A percentile compares a stretch with the other conserved stretches of the same genome.
Evolutionary conservation across 2,888 invertebrate species (phyloP).

Genomic region (Lymantria dispar): DNA sequence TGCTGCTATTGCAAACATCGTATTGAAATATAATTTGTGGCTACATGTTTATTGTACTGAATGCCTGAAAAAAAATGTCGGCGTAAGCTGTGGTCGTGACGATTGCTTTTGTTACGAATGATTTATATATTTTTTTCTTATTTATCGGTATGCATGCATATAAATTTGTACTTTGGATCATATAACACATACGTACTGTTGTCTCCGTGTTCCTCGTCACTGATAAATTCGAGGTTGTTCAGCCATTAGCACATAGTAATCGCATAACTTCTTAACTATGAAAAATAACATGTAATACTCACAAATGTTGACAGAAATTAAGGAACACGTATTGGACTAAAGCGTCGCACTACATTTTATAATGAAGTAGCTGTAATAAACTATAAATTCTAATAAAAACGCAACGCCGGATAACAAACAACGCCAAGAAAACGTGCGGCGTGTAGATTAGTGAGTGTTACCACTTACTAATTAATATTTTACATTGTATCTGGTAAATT

Average conservation of each 20-base stretch:
- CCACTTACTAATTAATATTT: no score
- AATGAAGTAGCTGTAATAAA: conserved; percentile 60
- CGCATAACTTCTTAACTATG: conserved; percentile 12
- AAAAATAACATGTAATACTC: conserved; percentile 45
- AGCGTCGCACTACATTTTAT: conserved; percentile 68
- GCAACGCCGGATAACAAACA: conserved; percentile 75
- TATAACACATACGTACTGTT: conserved; percentile 4
- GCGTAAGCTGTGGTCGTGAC: conserved; percentile 32
- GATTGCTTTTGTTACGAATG: conserved; percentile 28
- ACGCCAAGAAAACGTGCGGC: conserved; percentile 77
- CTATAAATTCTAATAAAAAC: conserved; percentile 63
- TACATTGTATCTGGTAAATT: no score
- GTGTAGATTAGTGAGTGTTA: not conserved
- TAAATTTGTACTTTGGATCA: not conserved
- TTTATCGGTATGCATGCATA: not conserved
- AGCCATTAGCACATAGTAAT: conserved; percentile 44
- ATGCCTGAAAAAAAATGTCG: conserved; percentile 49
- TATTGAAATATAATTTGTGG: conserved; percentile 43
- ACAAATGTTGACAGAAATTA: conserved; percentile 58
- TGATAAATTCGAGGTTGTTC: conserved; percentile 54
- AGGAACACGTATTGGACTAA: conserved; percentile 49
- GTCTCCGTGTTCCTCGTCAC: conserved; percentile 31
- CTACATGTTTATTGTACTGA: conserved; percentile 62
- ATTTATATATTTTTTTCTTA: not conserved
- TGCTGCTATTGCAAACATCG: conserved; percentile 62